Base-by-base conservation (phyloP, 2,113 vertebrate species). In the Macrotus californicus region DNA sequence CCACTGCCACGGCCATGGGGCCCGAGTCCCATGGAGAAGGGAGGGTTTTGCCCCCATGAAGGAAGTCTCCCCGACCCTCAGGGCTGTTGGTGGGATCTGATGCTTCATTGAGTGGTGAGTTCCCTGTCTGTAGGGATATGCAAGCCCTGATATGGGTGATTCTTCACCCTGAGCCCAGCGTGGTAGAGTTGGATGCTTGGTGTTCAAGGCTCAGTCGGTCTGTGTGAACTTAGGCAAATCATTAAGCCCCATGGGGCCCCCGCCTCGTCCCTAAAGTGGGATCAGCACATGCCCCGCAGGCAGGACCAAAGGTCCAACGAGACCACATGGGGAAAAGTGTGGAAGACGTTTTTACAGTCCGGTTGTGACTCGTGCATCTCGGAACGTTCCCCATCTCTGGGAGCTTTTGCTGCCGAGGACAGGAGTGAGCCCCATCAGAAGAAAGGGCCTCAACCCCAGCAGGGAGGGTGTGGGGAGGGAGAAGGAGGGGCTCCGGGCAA, bases 251-350 rank as follows among this genome's bases (percentile, higher is more conserved):
- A 1, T 0, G 22, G 36, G 18, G 31, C 36, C 72, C 22, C 15
- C 3, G 41, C 31, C n/a, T 76, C 4, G 1, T 26, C 41, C 15
- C 21, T 46, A 8, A 61, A 14, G 7, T 16, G 48, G 34, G 8
- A 0, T 4, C 6, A 13, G 14, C 0, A 1, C 5, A 31, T 31
- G 31, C 54, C 21, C 6, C 0, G 0, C 13, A 21, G 84, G 59
- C 18, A n/a, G 26, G 2, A 19, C 54, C 5, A 1, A 54, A 46
- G 39, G 19, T 29, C 41, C 3, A 21, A 13, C 0, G 0, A 50
- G 59, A 21, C 14, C 3, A 0, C 1, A 2, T 7, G 5, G 80
- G 54, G 41, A 5, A 7, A 31, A 34, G n/a, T 10, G 14, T 1
- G 0, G 3, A 0, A 22, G 72, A 66, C 0, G 29, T 13, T 31